Percentiles rank a stretch among this genome's conserved stretches.
Evolutionary conservation across 2,797 vertebrate species (phyloP).

Genomic region (Moxostoma hubbsi): DNA sequence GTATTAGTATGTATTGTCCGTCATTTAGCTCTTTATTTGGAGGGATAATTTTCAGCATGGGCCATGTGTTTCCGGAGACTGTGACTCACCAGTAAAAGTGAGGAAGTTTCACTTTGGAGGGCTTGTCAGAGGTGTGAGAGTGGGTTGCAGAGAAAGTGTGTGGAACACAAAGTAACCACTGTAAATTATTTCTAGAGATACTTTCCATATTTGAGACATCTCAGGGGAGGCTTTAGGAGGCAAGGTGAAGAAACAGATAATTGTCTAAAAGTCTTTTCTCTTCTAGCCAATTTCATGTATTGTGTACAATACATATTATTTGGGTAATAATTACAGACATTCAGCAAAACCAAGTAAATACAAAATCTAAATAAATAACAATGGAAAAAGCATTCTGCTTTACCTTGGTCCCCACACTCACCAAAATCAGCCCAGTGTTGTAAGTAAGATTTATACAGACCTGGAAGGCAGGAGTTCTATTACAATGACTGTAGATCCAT

Average conservation of each 20-base stretch:
- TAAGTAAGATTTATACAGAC: slow-evolving; percentile 68
- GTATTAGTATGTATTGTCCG: slow-evolving; percentile 55
- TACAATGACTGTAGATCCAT: slow-evolving; percentile 70
- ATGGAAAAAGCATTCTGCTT: background rate
- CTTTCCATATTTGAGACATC: slow-evolving; percentile 50
- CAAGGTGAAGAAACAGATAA: slow-evolving; percentile 9
- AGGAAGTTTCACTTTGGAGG: slow-evolving; percentile 59
- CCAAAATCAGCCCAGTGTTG: slow-evolving; percentile 39
- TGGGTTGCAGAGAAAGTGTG: slow-evolving; percentile 57
- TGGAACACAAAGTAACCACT: slow-evolving; percentile 52
- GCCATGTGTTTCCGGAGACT: slow-evolving; percentile 60
- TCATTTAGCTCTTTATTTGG: slow-evolving; percentile 60
- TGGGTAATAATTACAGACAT: slow-evolving; percentile 7
- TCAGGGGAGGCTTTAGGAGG: background rate
- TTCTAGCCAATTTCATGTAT: background rate
- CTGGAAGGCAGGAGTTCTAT: slow-evolving; percentile 61
- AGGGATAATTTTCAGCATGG: slow-evolving; percentile 62
- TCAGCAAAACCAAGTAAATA: background rate
- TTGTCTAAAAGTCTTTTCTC: too few species aligned
- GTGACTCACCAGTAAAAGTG: slow-evolving; percentile 57
- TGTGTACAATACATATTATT: background rate
- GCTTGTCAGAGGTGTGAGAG: slow-evolving; percentile 55
- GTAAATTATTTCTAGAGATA: slow-evolving; percentile 64
- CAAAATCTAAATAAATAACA: background rate
- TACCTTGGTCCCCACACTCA: slow-evolving; percentile 10